phyloP scores from a whole-genome alignment of 2,888 invertebrate genomes.

The Pheosia gnoma region DNA sequence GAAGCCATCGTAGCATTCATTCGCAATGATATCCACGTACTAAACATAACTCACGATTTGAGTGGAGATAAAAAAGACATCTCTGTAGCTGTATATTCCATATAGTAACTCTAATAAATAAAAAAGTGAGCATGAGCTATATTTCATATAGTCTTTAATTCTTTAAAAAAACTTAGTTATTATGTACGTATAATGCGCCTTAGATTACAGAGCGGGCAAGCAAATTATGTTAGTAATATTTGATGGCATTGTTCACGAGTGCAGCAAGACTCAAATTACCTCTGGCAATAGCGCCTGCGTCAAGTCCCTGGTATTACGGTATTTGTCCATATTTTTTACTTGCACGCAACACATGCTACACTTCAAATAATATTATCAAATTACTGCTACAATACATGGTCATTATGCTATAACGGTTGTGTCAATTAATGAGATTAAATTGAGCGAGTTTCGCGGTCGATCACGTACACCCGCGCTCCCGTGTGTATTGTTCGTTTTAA shows the following conservation, averaged over 20 bases:
- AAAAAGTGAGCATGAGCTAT: conserved; percentile 38
- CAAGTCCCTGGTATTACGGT: conserved; percentile 17
- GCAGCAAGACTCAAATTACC: conserved; percentile 53
- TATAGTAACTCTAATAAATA: conserved; percentile 43
- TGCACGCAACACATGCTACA: conserved; percentile 52
- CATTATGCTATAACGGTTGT: conserved; percentile 78
- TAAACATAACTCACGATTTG: conserved; percentile 37
- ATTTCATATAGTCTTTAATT: conserved; percentile 56
- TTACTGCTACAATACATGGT: conserved; percentile 77
- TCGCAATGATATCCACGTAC: conserved; percentile 45
- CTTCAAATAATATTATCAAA: conserved; percentile 72
- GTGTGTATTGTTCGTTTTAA: conserved; percentile 50
- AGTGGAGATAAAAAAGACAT: conserved; percentile 38
- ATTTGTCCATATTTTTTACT: conserved; percentile 38
- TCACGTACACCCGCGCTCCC: conserved; percentile 63
- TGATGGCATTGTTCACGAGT: conserved; percentile 62
- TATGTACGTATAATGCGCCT: conserved; percentile 67
- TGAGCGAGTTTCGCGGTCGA: conserved; percentile 68
- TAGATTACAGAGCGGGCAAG: conserved; percentile 67
- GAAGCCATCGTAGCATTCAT: conserved; percentile 38
- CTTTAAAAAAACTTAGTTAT: conserved; percentile 57
- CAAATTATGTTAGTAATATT: conserved; percentile 70
- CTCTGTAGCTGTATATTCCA: conserved; percentile 35
- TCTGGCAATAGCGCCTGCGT: conserved; percentile 24
- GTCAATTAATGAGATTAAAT: conserved; percentile 79